A percentile compares a stretch with the other conserved stretches of the same genome.
Conservation (phyloP, 2,113 vertebrate genomes). For the Prietella phreatophila region DNA sequence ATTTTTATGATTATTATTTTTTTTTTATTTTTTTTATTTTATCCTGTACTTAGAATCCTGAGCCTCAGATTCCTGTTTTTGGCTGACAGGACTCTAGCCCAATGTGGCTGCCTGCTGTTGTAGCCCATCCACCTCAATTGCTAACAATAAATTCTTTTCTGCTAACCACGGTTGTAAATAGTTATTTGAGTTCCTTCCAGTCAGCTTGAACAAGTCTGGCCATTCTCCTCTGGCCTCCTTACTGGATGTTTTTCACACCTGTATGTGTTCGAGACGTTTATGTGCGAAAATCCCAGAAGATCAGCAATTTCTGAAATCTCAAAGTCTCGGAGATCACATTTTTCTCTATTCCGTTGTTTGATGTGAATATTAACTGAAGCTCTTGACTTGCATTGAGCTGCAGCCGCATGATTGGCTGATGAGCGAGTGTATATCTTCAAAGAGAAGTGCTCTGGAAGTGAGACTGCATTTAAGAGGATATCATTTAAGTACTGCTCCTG, state of each 20-base stretch:
- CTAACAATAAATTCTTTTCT: background rate
- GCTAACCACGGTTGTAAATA: background rate
- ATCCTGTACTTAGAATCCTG: background rate
- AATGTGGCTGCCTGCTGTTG: background rate
- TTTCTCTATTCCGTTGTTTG: background rate
- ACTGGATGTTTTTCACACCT: background rate
- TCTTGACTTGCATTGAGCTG: background rate
- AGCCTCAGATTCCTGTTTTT: background rate
- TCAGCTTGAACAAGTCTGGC: background rate
- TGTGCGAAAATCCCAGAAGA: background rate
- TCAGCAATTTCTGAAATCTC: background rate
- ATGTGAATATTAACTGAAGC: background rate
- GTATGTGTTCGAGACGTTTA: background rate
- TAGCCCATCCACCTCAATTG: background rate
- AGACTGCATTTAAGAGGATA: constrained; percentile 18
- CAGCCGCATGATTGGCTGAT: background rate
- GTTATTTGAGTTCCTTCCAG: background rate
- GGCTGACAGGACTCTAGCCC: background rate
- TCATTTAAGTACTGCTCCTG: background rate
- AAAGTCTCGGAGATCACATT: background rate
- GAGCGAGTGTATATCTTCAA: constrained; percentile 28
- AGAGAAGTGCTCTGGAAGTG: constrained; percentile 6
- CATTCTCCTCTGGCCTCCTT: background rate
- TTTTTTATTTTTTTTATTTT: background rate
- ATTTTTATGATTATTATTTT: too few relatives aligned